phyloP scores from a whole-genome alignment of 2,113 vertebrate genomes.

The Sturnira hondurensis region DNA sequence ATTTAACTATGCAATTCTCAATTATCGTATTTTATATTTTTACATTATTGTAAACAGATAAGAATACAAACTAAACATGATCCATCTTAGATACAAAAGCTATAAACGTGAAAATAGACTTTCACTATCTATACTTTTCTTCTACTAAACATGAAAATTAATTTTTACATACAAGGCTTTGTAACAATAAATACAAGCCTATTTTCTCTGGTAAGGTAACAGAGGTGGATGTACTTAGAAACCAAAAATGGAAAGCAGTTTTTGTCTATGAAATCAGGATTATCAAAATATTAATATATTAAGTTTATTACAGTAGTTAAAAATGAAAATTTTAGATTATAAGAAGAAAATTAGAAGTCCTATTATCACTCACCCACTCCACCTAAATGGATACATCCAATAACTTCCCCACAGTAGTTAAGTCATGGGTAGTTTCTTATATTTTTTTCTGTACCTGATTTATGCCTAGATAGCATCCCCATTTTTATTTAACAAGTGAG shows the following conservation, averaged over 20 bases:
- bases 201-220: background rate
- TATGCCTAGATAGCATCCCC: background rate
- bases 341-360: background rate
- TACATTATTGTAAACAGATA: constrained; percentile 76
- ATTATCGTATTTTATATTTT: constrained; percentile 67
- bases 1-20: constrained; percentile 71
- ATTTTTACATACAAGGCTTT: constrained; percentile 47
- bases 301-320: background rate
- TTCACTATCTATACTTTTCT: background rate
- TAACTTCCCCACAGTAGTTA: background rate
- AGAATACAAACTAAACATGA: constrained; percentile 62
- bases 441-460: background rate
- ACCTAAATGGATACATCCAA: no score
- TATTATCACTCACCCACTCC: background rate
- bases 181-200: constrained; percentile 20
- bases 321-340: background rate
- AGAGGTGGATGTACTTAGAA: background rate
- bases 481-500: background rate
- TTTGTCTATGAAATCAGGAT: background rate
- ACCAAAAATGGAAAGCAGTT: background rate
- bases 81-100: constrained; percentile 37
- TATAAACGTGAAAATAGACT: constrained; percentile 24
- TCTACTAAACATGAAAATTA: constrained; percentile 31
- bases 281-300: background rate
- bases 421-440: background rate